Base-by-base conservation (phyloP, 1,140 invertebrate species). In the Lordiphosa collinella region DNA sequence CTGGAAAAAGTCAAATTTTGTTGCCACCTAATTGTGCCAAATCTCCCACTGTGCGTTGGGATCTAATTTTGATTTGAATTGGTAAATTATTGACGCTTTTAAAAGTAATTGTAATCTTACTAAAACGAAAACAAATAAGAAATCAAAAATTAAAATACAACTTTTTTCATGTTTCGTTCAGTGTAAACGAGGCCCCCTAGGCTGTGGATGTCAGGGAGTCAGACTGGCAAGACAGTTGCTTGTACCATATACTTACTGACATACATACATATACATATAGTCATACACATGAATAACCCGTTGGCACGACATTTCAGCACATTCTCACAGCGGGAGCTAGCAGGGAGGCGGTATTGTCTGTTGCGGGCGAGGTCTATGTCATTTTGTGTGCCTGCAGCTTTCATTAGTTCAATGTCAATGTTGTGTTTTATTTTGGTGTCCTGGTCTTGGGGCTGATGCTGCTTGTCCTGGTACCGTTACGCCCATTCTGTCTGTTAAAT, bases 331-430 rank as follows among this genome's bases (percentile, higher is more conserved):
- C 25, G 8, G 22, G 7, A 12, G 10, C 3, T 31, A 16, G 16
- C 1, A 8, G 40, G 11, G n/a, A 25, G 12, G 11, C 10, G 40
- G n/a, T 0, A 7, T 2, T 9, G 7, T 14, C 22, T 31, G 41
- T 38, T 38, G 41, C 31, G 41, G 41, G 41, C 22, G 22, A n/a
- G 41, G 12, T 29, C 8, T 25, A n/a, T 44, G 41, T 29, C 51
- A 46, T 47, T 50, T 50, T 51, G 40, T 50, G 25, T 31, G 66
- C 66, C 61, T 69, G 56, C 41, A 70, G 66, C 41, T 66, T 70
- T 66, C 66, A 70, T 70, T 70, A 70, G 56, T 66, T 70, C 48
- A 51, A 60, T 65, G 66, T 31, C 51, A 56, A 66, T 66, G 66
- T 69, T 69, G 50, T 49, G 48, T 52, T 34, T 29, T 29, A 29